phyloP scores from a whole-genome alignment of 1,140 invertebrate genomes.

The Dendroctonus ponderosae region DNA sequence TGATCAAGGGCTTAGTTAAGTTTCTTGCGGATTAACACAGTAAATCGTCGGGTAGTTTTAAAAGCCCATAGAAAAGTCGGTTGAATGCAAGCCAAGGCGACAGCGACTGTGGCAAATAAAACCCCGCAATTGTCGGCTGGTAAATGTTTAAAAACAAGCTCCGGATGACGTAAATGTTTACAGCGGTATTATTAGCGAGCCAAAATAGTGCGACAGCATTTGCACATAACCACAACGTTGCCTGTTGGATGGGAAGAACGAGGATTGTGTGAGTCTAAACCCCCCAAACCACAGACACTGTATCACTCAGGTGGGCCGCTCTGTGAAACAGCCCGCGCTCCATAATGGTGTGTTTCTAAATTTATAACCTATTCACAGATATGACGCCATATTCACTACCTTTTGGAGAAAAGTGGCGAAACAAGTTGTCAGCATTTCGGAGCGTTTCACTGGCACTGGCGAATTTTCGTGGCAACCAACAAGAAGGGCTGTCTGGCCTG shows the following conservation, averaged over 20 bases:
- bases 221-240: conserved; percentile 14
- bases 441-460: conserved; percentile 34
- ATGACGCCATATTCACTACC: conserved; percentile 61
- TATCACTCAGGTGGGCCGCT: background rate
- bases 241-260: background rate
- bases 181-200: conserved; percentile 18
- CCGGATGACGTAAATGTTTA: conserved; percentile 34
- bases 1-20: no score
- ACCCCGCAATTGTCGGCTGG: no score
- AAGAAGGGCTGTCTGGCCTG: conserved; percentile 54
- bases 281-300: background rate
- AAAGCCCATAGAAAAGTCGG: no score
- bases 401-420: conserved; percentile 47
- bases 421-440: conserved; percentile 46
- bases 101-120: no score
- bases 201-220: conserved; percentile 3
- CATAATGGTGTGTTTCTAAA: conserved; percentile 46
- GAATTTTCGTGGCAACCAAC: conserved; percentile 42
- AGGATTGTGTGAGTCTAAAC: background rate
- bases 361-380: conserved; percentile 51
- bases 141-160: no score
- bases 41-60: no score
- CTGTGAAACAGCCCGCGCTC: background rate
- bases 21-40: no score
- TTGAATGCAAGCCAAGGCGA: no score